Conservation (phyloP, 2,113 vertebrate species). For the Chloebia gouldiae region DNA sequence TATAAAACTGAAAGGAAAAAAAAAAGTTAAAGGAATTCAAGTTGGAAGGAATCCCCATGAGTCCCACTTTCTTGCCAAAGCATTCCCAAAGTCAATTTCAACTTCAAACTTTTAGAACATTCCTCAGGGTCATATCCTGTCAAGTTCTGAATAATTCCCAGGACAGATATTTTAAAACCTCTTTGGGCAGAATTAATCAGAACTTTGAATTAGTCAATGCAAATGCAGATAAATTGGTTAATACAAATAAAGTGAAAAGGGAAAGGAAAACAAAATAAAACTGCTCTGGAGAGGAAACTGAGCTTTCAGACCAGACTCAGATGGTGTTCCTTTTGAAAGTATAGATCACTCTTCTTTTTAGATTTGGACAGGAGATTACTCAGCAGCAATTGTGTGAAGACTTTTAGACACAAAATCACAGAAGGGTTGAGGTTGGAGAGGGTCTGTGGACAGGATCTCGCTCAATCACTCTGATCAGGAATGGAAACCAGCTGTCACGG, state of each 20-base stretch:
- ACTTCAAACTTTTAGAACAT: not conserved
- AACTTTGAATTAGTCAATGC: not conserved
- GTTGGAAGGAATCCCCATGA: not conserved
- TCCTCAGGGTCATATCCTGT: not conserved
- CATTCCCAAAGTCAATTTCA: not conserved
- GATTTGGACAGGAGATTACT: not conserved
- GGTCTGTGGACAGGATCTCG: accelerated
- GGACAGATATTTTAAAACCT: not conserved
- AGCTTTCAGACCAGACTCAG: not conserved
- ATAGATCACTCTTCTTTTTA: not conserved
- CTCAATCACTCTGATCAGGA: not conserved
- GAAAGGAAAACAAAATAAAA: not conserved
- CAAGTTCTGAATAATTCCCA: not conserved
- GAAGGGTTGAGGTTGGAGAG: not conserved
- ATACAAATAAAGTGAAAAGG: not conserved
- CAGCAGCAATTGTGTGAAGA: not conserved
- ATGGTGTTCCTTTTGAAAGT: accelerated
- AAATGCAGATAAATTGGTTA: not conserved
- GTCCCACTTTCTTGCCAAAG: not conserved
- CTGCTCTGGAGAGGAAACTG: not conserved
- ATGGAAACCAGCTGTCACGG: not conserved
- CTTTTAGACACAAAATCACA: not conserved
- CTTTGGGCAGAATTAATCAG: not conserved
- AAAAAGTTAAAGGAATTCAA: not conserved
- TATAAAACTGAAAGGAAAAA: not conserved